A percentile compares a stretch with the other conserved stretches of the same genome.
Evolutionary conservation across 2,797 vertebrate genomes (phyloP).

Genomic region (Peromyscus eremicus): DNA sequence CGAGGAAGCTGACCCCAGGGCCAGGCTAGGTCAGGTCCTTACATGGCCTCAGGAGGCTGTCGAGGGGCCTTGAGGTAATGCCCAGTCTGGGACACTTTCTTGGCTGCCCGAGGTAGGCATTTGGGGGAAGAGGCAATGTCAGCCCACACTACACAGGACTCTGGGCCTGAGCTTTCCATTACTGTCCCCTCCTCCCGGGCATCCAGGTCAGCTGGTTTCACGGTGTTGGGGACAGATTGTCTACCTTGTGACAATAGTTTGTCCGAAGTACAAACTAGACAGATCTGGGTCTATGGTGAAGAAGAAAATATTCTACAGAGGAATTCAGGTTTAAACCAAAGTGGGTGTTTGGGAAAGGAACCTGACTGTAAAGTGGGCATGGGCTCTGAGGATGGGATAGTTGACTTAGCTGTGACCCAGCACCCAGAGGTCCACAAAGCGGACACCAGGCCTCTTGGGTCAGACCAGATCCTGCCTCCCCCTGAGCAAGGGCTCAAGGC

Average conservation of each 20-base stretch:
- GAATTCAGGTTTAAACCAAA: not conserved
- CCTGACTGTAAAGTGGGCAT: not conserved
- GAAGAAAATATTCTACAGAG: not conserved
- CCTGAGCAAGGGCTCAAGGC: not conserved
- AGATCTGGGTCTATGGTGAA: not conserved
- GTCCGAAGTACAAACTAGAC: not conserved
- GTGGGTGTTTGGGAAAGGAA: not conserved
- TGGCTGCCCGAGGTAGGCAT: not conserved
- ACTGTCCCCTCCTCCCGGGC: not conserved
- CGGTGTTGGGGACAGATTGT: not conserved
- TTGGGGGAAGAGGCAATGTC: not conserved
- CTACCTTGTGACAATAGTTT: not conserved
- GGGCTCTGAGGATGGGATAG: not conserved
- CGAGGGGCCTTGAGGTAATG: not conserved
- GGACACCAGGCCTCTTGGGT: not conserved
- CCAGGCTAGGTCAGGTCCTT: conserved; percentile 56
- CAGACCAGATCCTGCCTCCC: not conserved
- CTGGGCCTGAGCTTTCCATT: not conserved
- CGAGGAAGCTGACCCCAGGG: conserved; percentile 60
- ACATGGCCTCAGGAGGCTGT: not conserved
- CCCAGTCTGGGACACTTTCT: not conserved
- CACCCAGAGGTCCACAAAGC: not conserved
- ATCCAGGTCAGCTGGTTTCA: not conserved
- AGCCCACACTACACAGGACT: not conserved
- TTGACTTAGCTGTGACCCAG: not conserved